Percentiles rank a stretch among this genome's conserved stretches.
Conservation (phyloP, 2,113 vertebrate genomes). For the Cranoglanis bouderius region DNA sequence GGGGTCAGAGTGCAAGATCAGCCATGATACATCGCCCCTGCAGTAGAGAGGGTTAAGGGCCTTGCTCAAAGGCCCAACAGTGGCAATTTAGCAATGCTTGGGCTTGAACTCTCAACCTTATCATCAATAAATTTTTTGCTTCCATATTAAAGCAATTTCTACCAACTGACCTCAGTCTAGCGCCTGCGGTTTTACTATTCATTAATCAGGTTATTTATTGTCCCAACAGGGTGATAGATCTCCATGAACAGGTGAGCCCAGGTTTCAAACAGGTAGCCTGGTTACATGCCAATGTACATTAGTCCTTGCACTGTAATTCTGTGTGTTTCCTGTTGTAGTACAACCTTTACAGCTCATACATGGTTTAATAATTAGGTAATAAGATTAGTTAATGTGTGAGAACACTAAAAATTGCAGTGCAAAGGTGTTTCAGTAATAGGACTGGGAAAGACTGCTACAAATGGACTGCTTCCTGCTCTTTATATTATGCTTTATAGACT, state of each 20-base stretch:
- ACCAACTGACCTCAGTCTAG: background rate
- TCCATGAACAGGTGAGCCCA: background rate
- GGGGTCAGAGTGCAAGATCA: no score
- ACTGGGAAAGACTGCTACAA: background rate
- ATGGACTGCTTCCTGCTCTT: constrained; percentile 2
- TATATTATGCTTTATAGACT: constrained; percentile 67
- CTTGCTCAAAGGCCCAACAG: no score
- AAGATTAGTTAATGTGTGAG: background rate
- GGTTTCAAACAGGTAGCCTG: background rate
- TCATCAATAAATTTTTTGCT: no score
- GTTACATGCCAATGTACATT: background rate
- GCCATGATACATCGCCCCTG: no score
- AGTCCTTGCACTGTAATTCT: background rate
- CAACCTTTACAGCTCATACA: background rate
- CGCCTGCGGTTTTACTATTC: background rate
- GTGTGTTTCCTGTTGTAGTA: background rate
- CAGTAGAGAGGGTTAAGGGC: no score
- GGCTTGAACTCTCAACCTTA: no score
- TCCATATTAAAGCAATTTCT: background rate
- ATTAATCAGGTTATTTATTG: background rate
- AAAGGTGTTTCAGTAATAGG: background rate
- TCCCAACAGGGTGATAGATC: background rate
- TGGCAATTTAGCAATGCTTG: no score
- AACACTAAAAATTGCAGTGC: background rate
- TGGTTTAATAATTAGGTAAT: background rate